Evolutionary conservation across 2,888 invertebrate species (phyloP).

Genomic region (Pimpla rufipes): DNA sequence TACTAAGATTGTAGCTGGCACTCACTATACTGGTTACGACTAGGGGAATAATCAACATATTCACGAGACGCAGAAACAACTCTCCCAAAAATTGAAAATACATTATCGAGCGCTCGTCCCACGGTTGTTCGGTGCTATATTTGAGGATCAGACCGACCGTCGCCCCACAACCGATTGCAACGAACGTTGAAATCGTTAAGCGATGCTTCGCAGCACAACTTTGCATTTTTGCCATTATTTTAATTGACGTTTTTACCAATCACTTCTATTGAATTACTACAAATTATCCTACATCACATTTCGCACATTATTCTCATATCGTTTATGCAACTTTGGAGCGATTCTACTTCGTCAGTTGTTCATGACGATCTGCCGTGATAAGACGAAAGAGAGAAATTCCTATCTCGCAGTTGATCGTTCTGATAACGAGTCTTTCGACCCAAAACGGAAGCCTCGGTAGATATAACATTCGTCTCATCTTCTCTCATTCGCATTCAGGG

Average conservation of each 20-base stretch:
- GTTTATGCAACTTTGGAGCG: background rate
- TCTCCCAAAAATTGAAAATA: conserved; percentile 98
- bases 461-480: conserved; percentile 15
- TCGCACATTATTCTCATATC: background rate
- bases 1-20: conserved; percentile 80
- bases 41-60: conserved; percentile 97
- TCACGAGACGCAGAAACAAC: conserved; percentile 96
- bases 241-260: background rate
- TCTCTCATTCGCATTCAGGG: background rate
- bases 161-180: conserved; percentile 76
- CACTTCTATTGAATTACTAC: background rate
- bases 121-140: conserved; percentile 85
- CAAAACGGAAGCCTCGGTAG: background rate
- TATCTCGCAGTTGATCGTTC: background rate
- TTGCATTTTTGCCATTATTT: conserved; percentile 35
- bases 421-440: conserved; percentile 4
- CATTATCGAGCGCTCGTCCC: conserved; percentile 94
- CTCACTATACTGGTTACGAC: conserved; percentile 96
- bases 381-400: background rate
- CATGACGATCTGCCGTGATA: background rate
- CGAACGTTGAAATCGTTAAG: conserved; percentile 73
- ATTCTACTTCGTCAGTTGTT: background rate
- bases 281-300: background rate
- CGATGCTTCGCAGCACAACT: conserved; percentile 67
- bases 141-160: conserved; percentile 77